These are phyloP conservation scores for Nephrotoma guestfalica DNA, from an alignment of 2,888 invertebrate genomes.

Conservation along the genomic window DNA sequence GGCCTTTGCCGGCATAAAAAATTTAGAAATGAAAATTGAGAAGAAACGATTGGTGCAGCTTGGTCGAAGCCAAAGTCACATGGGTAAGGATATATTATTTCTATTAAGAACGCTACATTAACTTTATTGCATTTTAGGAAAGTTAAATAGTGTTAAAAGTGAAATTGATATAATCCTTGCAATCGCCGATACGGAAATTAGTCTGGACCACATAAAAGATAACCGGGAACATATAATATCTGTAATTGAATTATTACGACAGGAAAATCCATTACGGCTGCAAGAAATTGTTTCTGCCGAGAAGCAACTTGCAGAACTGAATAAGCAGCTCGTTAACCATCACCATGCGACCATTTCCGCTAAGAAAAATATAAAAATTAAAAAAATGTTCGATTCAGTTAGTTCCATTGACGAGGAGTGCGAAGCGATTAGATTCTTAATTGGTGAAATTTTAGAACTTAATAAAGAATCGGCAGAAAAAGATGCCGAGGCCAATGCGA, in stretches of 20 bases:
- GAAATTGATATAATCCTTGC: constrained; percentile 66
- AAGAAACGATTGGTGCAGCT: constrained; percentile 16
- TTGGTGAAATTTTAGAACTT: background rate
- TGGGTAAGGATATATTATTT: constrained; percentile 37
- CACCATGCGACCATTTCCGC: constrained; percentile 70
- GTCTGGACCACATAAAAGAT: constrained; percentile 59
- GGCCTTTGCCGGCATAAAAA: constrained; percentile 68
- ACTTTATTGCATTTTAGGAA: no score
- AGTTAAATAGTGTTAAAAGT: constrained; percentile 57
- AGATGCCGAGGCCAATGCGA: background rate
- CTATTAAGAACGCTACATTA: no score
- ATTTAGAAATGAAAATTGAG: constrained; percentile 33
- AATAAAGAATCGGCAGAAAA: background rate
- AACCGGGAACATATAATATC: constrained; percentile 65
- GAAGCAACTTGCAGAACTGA: constrained; percentile 26
- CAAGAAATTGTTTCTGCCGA: constrained; percentile 19
- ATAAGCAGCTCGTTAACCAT: constrained; percentile 60
- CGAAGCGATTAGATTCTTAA: background rate
- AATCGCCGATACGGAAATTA: constrained; percentile 60
- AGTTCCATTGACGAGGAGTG: background rate
- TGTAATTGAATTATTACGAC: constrained; percentile 39
- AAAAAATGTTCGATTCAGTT: constrained; percentile 34
- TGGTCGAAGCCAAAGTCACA: constrained; percentile 16
- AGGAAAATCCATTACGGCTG: constrained; percentile 7
- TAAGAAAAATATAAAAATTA: constrained; percentile 53